Base-by-base conservation (phyloP, 2,888 invertebrate genomes). In the Ptychoptera contaminata region DNA sequence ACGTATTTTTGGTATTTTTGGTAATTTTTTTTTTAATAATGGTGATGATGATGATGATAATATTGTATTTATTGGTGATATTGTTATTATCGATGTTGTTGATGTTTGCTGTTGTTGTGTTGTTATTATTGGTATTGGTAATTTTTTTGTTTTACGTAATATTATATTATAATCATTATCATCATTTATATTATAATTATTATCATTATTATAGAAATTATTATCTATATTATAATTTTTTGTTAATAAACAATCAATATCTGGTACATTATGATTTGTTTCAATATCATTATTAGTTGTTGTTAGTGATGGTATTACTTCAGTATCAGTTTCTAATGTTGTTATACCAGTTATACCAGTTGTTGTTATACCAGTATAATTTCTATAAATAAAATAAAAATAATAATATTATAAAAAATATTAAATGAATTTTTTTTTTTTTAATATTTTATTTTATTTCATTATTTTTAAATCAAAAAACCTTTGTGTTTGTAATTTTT, bases 81-180 rank as follows among this genome's bases (percentile, higher is more conserved):
- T 14, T 36, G 32, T 42, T 44, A 42, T 15, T 34, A 16, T 4
- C 8, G 9, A 30, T 23, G 23, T 23, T 23, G 32, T 32, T 32
- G 32, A 7, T 32, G 32, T 34, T n/a, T 36, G 34, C 44, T 47
- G 48, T 11, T n/a, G 43, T 14, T 43, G 45, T 23, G 40, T 23
- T 41, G 8, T 3, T 6, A 38, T 14, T 39, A 57, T 56, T 46
- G 59, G 51, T 47, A 58, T 55, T 42, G 59, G 59, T 40, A 59
- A 53, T 48, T 56, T 59, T 50, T 60, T 59, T 14, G 49, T 23
- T 14, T 46, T 46, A 12, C 43, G 37, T 40, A 34, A 37, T 15
- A 32, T 36, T 36, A 36, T 32, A 34, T 6, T 11, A 37, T 45
- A 45, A 23, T 45, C 45, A 14, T 45, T 42, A 37, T 12, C 2